Evolutionary conservation across 2,113 vertebrate genomes (phyloP), one percentile per base, ranked within the genome.

Genomic region (Barnardius zonarius): DNA sequence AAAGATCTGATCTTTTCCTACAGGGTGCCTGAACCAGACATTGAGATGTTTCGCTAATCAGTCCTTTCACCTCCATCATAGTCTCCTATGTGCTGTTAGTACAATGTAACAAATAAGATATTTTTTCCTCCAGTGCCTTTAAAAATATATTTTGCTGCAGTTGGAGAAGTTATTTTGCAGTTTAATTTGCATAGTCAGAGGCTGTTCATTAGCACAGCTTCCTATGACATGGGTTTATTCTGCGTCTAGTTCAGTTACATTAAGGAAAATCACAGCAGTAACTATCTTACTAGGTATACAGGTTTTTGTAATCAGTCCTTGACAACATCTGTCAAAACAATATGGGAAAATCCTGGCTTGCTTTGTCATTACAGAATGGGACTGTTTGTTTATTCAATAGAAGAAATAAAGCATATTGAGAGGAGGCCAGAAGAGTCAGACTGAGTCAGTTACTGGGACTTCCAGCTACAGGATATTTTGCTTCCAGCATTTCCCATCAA

Each of bases 251-350:
- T 88, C 35, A 48, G 74, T 63, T 86, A 61, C 48, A 41, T 41
- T 57, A 49, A 52, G 83, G 76, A 95, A 86, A 85, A 93, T 81
- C 23, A 6, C 12, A 18, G 68, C 39, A 85, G 41, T 94, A 85
- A 90, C 48, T 86, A 73, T 66, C 77, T 95, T 95, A 72, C 49
- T 89, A 82, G 92, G 83, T 97, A 61, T 86, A 39, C 72, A 93
- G 18, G 82, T 51, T 96, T 95, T 83, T 96, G 35, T 87, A 97
- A 87, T 84, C 67, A 48, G 13, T 44, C 83, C 51, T 83, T 94
- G 91, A 78, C 59, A 96, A 81, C 93, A 92, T 81, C 69, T 96
- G 93, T 87, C 69, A 94, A 95, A 97, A 97, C 82, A 97, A 37
- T 59, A 89, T 63, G 94, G 93, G 72, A 96, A 95, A 96, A 91